These are phyloP conservation scores for Melanerpes formicivorus DNA, from an alignment of 2,113 vertebrate species.

Conservation along the genomic window DNA sequence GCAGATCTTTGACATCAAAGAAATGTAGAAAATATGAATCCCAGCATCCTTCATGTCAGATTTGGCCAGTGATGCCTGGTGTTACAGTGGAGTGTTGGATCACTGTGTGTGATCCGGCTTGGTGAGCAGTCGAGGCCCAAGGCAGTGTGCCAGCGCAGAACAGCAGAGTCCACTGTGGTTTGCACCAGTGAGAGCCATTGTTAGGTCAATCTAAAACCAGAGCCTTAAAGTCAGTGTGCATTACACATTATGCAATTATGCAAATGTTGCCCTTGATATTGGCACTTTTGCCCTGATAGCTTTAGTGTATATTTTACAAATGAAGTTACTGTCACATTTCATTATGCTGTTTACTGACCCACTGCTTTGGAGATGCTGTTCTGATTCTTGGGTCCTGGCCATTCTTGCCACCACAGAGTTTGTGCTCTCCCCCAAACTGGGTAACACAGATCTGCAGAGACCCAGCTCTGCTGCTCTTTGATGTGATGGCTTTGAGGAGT, in stretches of 20 bases:
- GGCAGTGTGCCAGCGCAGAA: not conserved
- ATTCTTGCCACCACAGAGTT: not conserved
- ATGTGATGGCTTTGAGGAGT: not conserved
- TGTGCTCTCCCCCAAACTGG: not conserved
- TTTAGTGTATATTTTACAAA: constrained; percentile 21
- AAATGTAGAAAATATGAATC: not conserved
- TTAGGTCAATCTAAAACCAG: constrained; percentile 50
- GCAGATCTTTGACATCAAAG: not conserved
- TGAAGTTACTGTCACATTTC: constrained; percentile 64
- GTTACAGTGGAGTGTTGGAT: too few species aligned
- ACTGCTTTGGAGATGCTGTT: not conserved
- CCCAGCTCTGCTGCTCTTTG: not conserved
- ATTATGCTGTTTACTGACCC: constrained; percentile 35
- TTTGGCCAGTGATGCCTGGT: not conserved
- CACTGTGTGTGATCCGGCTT: rapidly evolving
- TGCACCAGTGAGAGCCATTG: constrained; percentile 25
- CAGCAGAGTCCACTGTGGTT: not conserved
- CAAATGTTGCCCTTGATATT: constrained; percentile 60
- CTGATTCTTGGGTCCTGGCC: rapidly evolving
- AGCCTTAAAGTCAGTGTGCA: constrained; percentile 59
- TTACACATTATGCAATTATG: constrained; percentile 45
- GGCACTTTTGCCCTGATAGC: not conserved
- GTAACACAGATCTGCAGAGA: not conserved
- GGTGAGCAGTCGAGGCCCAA: not conserved
- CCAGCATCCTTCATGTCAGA: too few species aligned